Conservation (phyloP, 2,113 vertebrate genomes). For the Percina caprodes region DNA sequence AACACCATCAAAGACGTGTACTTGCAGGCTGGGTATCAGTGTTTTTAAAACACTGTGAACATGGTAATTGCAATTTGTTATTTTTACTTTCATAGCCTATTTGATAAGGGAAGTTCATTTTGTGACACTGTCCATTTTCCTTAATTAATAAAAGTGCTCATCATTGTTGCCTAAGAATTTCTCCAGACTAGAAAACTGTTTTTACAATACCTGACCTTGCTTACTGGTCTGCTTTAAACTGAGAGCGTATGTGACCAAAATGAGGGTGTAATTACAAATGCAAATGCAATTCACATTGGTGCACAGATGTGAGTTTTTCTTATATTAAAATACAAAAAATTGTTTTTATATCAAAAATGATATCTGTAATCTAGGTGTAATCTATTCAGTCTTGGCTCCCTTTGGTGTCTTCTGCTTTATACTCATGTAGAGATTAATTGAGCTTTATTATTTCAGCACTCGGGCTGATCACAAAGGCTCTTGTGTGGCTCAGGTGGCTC, state of each 20-base stretch:
- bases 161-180: slow-evolving; percentile 14
- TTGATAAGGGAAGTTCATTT: slow-evolving; percentile 32
- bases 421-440: background rate
- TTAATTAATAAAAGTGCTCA: slow-evolving; percentile 23
- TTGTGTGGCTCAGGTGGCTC: slow-evolving; percentile 6
- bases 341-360: background rate
- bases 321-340: background rate
- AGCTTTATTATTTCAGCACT: background rate
- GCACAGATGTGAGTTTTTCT: background rate
- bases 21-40: slow-evolving; percentile 6
- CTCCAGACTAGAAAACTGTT: slow-evolving; percentile 8
- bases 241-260: background rate
- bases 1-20: slow-evolving; percentile 17
- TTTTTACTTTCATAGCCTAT: slow-evolving; percentile 24
- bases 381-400: background rate
- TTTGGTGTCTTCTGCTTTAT: background rate
- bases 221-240: background rate
- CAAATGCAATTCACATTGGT: background rate
- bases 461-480: background rate
- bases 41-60: slow-evolving; percentile 16
- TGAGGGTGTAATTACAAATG: slow-evolving; percentile 13
- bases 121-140: slow-evolving; percentile 10
- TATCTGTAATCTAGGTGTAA: background rate
- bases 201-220: background rate
- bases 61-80: slow-evolving; percentile 31